Evolutionary conservation across 2,888 invertebrate species (phyloP), one percentile per base, ranked within the genome.

Genomic region (Noctuana brunneofusca): DNA sequence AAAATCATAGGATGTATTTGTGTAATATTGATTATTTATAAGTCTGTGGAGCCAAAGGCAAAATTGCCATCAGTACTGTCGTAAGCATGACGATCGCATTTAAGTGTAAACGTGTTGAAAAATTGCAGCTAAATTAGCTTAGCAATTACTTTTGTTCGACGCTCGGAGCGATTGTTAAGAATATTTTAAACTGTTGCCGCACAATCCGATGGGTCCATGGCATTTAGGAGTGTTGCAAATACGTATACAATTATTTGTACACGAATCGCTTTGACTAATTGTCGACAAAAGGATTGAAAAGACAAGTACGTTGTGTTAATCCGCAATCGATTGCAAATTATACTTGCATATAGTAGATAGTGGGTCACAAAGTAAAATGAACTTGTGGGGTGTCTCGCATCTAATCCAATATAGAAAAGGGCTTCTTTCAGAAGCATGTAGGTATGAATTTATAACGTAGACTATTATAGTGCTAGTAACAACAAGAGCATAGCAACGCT

Each of bases 391-490:
- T 67, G 66, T 75, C 73, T 58, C 48, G 63, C 64, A 55, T 74
- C 68, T 81, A 83, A 85, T 85, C 84, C 79, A 82, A 83, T 85
- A 75, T 65, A 64, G 20, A 43, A 30, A 72, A 70, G 63, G 85
- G 85, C 83, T 86, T 84, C 84, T 41, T 65, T 63, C 65, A 67
- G 70, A 69, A 71, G 69, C 66, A 65, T 69, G 63, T 65, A 65
- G 69, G 63, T 65, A 68, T 65, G 64, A 66, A 65, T 66, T 64
- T 65, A 63, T 64, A 48, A 53, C 64, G 27, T 55, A 22, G 27
- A 48, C 41, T 55, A 64, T 55, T 30, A 52, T 64, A 22, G 22
- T n/a, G 5, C 22, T 4, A 43, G 3, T 41, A 43, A 20, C 20
- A 6, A 38, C 14, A 38, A 38, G 14, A 14, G 38, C 14, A 14